A percentile compares a stretch with the other conserved stretches of the same genome.
Evolutionary conservation across 2,888 invertebrate species (phyloP).

Genomic region (Beris morrisii): DNA sequence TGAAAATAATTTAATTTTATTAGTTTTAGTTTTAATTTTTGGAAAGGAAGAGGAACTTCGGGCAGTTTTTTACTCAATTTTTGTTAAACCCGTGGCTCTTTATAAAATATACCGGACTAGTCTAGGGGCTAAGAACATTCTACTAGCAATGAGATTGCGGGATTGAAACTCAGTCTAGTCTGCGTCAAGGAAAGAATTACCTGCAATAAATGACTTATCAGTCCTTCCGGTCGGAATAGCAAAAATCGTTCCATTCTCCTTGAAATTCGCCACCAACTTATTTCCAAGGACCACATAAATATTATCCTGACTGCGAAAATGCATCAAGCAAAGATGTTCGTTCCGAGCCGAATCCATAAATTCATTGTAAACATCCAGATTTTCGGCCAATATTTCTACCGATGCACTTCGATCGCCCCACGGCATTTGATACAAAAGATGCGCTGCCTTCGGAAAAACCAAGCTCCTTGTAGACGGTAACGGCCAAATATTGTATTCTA

Average conservation of each 20-base stretch:
- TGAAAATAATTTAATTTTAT: conserved; percentile 37
- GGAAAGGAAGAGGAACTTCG: too few relatives aligned
- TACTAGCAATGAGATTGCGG: too few relatives aligned
- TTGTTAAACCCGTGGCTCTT: too few relatives aligned
- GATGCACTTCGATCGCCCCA: conserved; percentile 55
- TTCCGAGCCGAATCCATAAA: conserved; percentile 52
- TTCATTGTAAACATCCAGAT: conserved; percentile 50
- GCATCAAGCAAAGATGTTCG: conserved; percentile 55
- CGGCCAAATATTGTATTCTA: conserved; percentile 55
- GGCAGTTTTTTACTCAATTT: too few relatives aligned
- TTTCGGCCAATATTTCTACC: conserved; percentile 53
- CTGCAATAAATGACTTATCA: conserved; percentile 47
- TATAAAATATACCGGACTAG: too few relatives aligned
- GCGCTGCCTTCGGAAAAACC: conserved; percentile 52
- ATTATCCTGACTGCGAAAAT: conserved; percentile 52
- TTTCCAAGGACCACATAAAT: conserved; percentile 53
- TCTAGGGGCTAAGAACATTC: too few relatives aligned
- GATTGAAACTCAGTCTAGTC: too few relatives aligned
- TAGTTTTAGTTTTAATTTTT: neutral
- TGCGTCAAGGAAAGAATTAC: conserved; percentile 40
- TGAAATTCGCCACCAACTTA: conserved; percentile 50
- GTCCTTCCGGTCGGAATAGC: conserved; percentile 51
- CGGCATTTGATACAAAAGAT: conserved; percentile 54
- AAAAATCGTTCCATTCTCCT: conserved; percentile 53
- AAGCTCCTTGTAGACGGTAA: conserved; percentile 48